Conservation (phyloP, 2,888 invertebrate genomes). For the Pandemis heparana region DNA sequence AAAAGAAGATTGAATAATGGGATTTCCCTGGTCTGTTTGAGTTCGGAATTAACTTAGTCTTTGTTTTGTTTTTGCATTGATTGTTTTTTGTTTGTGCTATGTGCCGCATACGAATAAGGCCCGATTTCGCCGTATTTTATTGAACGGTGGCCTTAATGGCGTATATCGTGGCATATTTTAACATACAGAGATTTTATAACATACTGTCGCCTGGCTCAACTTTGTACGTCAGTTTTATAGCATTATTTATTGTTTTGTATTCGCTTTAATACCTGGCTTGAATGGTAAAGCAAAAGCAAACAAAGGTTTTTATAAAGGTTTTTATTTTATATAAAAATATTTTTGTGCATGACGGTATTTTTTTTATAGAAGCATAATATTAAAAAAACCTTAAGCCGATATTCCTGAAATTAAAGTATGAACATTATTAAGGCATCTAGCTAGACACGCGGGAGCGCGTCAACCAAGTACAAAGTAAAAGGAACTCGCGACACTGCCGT, state of each 20-base stretch:
- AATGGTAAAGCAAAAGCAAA: not conserved
- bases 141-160: not conserved
- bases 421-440: too few species aligned
- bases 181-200: not conserved
- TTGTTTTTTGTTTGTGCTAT: conserved; percentile 27
- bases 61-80: conserved; percentile 31
- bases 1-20: conserved; percentile 36
- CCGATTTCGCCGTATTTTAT: not conserved
- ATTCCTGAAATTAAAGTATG: too few species aligned
- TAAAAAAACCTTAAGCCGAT: not conserved
- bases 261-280: not conserved
- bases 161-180: not conserved
- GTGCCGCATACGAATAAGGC: conserved; percentile 17
- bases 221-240: not conserved
- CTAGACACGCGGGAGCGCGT: too few species aligned
- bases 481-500: too few species aligned
- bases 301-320: too few species aligned
- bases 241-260: not conserved
- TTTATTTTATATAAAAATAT: not conserved
- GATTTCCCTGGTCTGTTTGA: conserved; percentile 26
- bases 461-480: too few species aligned
- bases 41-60: conserved; percentile 25
- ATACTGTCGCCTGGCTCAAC: not conserved
- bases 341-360: not conserved
- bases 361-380: too few species aligned